These are phyloP conservation scores for Sesamia inferens DNA, from an alignment of 2,888 invertebrate genomes.

Conservation along the genomic window DNA sequence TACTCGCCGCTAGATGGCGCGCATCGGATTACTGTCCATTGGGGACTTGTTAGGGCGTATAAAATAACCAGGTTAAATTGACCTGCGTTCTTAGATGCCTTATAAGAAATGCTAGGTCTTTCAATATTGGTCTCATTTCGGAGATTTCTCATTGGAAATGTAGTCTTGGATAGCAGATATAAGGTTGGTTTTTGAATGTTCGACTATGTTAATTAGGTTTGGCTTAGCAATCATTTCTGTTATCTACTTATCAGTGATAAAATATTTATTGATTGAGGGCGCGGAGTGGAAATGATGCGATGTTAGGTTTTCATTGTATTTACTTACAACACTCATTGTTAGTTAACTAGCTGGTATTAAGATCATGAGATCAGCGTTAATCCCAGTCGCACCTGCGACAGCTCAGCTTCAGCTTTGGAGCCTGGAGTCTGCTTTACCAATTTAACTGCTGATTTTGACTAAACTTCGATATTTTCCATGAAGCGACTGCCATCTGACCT, in stretches of 20 bases:
- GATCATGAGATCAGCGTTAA: neutral
- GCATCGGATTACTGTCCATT: slow-evolving; percentile 77
- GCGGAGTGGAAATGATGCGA: slow-evolving; percentile 27
- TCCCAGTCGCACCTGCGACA: too few relatives aligned
- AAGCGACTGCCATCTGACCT: too few relatives aligned
- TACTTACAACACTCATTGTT: neutral
- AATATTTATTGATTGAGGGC: slow-evolving; percentile 62
- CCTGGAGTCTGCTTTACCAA: too few relatives aligned
- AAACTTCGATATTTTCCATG: too few relatives aligned
- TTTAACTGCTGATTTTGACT: too few relatives aligned
- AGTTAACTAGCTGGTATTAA: neutral
- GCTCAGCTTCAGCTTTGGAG: too few relatives aligned
- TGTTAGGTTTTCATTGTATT: slow-evolving; percentile 3
- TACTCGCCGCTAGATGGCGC: slow-evolving; percentile 82
- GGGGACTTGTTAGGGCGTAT: slow-evolving; percentile 71
- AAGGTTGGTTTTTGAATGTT: slow-evolving; percentile 34
- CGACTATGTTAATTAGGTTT: slow-evolving; percentile 53
- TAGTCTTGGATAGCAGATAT: accelerated
- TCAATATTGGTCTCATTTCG: neutral
- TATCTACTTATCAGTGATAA: slow-evolving; percentile 63
- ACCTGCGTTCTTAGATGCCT: slow-evolving; percentile 23
- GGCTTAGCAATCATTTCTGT: slow-evolving; percentile 40
- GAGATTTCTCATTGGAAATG: slow-evolving; percentile 4
- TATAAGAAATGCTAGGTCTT: slow-evolving; percentile 25
- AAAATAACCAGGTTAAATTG: slow-evolving; percentile 48